Conservation (phyloP, 2,113 vertebrate species). For the Ariopsis seemanni region DNA sequence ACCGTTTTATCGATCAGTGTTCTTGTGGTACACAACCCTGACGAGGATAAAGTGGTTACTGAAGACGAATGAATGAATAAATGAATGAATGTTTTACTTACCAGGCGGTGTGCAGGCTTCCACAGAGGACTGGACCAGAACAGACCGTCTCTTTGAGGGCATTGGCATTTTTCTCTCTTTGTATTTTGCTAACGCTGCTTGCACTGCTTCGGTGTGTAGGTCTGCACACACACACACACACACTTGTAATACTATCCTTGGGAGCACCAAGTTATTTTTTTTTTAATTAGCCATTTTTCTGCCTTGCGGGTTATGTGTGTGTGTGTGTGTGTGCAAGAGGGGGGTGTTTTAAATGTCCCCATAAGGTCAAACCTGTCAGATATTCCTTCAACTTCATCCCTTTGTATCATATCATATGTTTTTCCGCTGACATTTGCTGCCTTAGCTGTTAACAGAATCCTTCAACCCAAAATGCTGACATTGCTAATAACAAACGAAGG, state of each 20-base stretch:
- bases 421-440: neutral
- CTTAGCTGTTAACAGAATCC: neutral
- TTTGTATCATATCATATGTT: neutral
- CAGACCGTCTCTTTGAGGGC: slow-evolving; percentile 94
- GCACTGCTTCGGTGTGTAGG: slow-evolving; percentile 95
- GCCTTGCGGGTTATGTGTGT: too few species aligned
- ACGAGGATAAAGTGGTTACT: neutral
- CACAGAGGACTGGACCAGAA: slow-evolving; percentile 84
- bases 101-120: slow-evolving; percentile 93
- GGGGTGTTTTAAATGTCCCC: neutral
- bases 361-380: neutral
- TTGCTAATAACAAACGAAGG: neutral
- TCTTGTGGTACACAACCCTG: neutral
- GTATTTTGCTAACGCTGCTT: slow-evolving; percentile 92
- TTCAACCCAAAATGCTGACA: slow-evolving; percentile 3
- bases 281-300: too few species aligned
- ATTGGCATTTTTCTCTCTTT: slow-evolving; percentile 97
- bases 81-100: slow-evolving; percentile 59
- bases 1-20: neutral
- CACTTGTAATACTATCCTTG: too few species aligned
- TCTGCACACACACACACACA: slow-evolving; percentile 68
- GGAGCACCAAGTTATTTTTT: too few species aligned
- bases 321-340: too few species aligned
- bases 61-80: neutral
- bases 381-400: neutral